Percentiles rank a stretch among this genome's conserved stretches.
These are phyloP conservation scores for Callitettix versicolor DNA, from an alignment of 1,140 invertebrate species.

Conservation along the genomic window DNA sequence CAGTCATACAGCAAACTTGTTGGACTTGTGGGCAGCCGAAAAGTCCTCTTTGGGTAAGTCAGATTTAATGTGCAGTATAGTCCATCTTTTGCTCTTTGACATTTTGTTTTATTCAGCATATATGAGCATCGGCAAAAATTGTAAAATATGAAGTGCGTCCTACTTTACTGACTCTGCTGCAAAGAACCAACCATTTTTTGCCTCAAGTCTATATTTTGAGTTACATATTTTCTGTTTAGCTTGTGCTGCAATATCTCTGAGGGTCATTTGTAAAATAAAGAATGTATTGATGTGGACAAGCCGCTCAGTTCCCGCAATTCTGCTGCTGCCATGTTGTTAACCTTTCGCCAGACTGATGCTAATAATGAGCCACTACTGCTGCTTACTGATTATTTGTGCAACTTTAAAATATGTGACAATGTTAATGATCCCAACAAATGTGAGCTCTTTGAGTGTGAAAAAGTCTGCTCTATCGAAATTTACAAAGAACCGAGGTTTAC, in stretches of 20 bases:
- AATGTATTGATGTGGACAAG: not conserved
- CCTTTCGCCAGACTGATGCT: too few species aligned
- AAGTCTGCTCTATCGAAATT: too few species aligned
- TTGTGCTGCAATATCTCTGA: too few species aligned
- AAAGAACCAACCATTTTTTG: not conserved
- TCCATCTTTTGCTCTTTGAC: not conserved
- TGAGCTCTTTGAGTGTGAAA: too few species aligned
- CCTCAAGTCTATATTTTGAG: not conserved
- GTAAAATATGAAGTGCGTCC: not conserved
- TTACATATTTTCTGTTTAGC: not conserved
- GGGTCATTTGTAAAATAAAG: not conserved
- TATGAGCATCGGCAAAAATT: not conserved
- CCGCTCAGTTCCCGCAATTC: not conserved
- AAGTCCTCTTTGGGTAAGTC: constrained; percentile 15
- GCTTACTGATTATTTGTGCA: too few species aligned
- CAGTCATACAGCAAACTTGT: constrained; percentile 20
- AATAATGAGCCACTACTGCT: too few species aligned
- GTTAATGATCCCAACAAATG: too few species aligned
- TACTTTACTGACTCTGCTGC: too few species aligned
- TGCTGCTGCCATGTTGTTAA: too few species aligned
- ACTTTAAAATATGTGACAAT: too few species aligned
- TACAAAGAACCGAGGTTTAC: too few species aligned
- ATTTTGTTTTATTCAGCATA: not conserved
- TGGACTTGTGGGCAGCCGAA: constrained; percentile 17
- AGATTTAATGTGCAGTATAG: not conserved